Evolutionary conservation across 2,113 vertebrate species (phyloP).

Genomic region (Hucho hucho): DNA sequence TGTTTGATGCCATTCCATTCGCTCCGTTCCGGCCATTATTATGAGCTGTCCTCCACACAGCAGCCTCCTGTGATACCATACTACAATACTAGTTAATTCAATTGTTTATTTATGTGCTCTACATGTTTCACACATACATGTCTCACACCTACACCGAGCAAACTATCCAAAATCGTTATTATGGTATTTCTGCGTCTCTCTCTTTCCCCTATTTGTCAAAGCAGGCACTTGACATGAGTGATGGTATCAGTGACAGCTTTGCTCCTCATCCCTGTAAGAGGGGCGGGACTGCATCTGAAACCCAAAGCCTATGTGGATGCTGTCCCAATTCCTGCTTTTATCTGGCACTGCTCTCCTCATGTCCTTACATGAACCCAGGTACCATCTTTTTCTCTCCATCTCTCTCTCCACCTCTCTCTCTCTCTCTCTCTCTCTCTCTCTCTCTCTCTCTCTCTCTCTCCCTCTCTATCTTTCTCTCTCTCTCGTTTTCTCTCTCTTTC

Average conservation of each 20-base stretch:
- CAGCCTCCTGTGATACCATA: neutral
- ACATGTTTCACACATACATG: neutral
- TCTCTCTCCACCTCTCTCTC: neutral
- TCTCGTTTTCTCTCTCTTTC: too few species aligned
- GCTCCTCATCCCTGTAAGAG: constrained; percentile 4
- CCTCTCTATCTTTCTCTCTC: too few species aligned
- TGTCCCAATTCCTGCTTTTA: too few species aligned
- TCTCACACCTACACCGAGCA: neutral
- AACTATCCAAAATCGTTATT: neutral
- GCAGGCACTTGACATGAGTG: neutral
- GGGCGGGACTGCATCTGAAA: constrained; percentile 39
- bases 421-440: too few species aligned
- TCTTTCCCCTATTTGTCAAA: neutral
- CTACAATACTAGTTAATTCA: neutral
- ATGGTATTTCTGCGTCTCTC: neutral
- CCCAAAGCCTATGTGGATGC: constrained; percentile 54
- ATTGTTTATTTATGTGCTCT: neutral
- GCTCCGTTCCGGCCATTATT: too few species aligned
- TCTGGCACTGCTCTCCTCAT: constrained; percentile 41
- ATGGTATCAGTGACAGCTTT: constrained; percentile 57
- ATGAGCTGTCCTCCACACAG: too few species aligned
- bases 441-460: too few species aligned
- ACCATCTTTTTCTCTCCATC: constrained; percentile 2
- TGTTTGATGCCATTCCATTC: too few species aligned
- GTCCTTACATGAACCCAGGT: constrained; percentile 55